These are phyloP conservation scores for Otolemur garnettii DNA, from an alignment of 2,113 vertebrate genomes.

Conservation along the genomic window DNA sequence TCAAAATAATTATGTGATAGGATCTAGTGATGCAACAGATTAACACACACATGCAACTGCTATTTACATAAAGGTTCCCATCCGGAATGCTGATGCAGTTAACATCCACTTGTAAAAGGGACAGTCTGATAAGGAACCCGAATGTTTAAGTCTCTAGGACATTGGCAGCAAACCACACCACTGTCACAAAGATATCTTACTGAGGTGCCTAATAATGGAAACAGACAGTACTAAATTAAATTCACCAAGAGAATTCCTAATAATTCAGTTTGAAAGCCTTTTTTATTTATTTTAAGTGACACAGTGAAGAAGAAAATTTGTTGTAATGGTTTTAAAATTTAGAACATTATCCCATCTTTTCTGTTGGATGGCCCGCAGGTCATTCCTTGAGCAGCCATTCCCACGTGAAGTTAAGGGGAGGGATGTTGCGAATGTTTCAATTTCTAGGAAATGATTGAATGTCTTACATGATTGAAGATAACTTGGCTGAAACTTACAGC, in stretches of 20 bases:
- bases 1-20: not conserved
- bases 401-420: not conserved
- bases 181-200: not conserved
- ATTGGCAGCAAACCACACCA: not conserved
- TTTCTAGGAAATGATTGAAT: conserved; percentile 46
- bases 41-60: not conserved
- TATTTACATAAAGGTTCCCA: not conserved
- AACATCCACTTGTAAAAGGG: not conserved
- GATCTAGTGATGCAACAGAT: not conserved
- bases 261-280: not conserved
- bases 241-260: not conserved
- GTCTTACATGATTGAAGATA: conserved; percentile 42
- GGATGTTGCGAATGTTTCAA: not conserved
- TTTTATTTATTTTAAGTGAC: not conserved
- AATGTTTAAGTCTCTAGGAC: not conserved
- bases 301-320: not conserved
- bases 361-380: not conserved
- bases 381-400: not conserved
- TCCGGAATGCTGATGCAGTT: not conserved
- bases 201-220: not conserved
- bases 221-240: not conserved
- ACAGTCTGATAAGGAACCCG: not conserved
- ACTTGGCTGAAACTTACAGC: conserved; percentile 9
- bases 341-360: not conserved
- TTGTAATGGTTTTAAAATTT: not conserved